These are phyloP conservation scores for Anguilla marmorata DNA, from an alignment of 2,797 vertebrate genomes.

Conservation along the genomic window DNA sequence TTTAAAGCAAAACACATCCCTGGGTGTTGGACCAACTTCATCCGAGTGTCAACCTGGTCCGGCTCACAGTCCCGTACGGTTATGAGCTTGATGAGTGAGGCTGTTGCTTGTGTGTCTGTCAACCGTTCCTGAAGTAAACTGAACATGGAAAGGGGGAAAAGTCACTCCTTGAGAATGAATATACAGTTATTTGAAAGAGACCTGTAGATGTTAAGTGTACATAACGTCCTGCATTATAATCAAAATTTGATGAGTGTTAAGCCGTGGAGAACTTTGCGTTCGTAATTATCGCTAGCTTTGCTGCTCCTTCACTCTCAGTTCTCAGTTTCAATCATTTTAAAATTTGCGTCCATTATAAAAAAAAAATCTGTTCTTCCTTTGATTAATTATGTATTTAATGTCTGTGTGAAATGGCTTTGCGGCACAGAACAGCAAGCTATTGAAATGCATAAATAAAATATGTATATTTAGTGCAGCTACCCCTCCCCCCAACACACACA, in stretches of 20 bases:
- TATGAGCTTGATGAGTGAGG: neutral
- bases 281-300: conserved; percentile 62
- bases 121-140: conserved; percentile 18
- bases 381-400: conserved; percentile 49
- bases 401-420: conserved; percentile 42
- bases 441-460: conserved; percentile 39
- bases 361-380: conserved; percentile 43
- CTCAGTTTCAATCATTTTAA: conserved; percentile 29
- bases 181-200: conserved; percentile 48
- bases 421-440: conserved; percentile 25
- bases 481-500: neutral
- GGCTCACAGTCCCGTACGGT: neutral
- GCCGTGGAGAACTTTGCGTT: conserved; percentile 54
- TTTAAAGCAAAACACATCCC: neutral
- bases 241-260: conserved; percentile 53
- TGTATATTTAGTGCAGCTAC: conserved; percentile 35
- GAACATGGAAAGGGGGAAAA: conserved; percentile 34
- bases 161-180: conserved; percentile 41
- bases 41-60: neutral
- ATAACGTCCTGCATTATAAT: conserved; percentile 62
- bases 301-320: conserved; percentile 49
- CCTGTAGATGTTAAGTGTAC: conserved; percentile 60
- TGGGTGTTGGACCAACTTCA: neutral
- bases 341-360: conserved; percentile 23
- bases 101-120: neutral